Conservation (phyloP, 2,888 invertebrate genomes). For the Bruchidius siliquastri region DNA sequence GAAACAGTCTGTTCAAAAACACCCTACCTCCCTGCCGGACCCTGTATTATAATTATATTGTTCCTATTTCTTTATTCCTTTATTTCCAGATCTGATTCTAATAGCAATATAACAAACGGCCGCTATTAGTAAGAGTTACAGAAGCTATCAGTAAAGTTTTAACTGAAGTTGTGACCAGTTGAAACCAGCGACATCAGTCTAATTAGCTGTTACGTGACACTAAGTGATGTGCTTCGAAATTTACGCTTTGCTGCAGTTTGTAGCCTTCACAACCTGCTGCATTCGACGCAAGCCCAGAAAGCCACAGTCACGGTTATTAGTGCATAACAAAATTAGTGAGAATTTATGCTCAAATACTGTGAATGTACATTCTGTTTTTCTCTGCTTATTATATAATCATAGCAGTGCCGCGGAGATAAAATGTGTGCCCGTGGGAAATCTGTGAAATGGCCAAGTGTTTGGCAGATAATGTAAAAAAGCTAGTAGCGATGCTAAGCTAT, state of each 20-base stretch:
- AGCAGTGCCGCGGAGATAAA: background rate
- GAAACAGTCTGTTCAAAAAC: too few relatives aligned
- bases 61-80: too few relatives aligned
- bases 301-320: background rate
- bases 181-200: background rate
- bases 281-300: background rate
- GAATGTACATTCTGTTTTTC: background rate
- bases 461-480: too few relatives aligned
- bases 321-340: background rate
- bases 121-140: background rate
- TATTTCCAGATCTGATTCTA: too few relatives aligned
- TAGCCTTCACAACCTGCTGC: background rate
- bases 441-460: too few relatives aligned
- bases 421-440: too few relatives aligned
- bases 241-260: background rate
- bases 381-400: background rate
- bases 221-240: background rate
- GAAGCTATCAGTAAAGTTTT: background rate
- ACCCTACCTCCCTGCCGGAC: too few relatives aligned
- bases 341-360: background rate
- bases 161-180: background rate
- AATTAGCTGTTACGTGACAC: background rate
- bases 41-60: too few relatives aligned
- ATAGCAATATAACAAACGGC: background rate
- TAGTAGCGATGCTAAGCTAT: too few relatives aligned